Percentiles rank a stretch among this genome's conserved stretches.
These are phyloP conservation scores for Cygnus buccinator DNA, from an alignment of 2,113 vertebrate species.

Conservation along the genomic window DNA sequence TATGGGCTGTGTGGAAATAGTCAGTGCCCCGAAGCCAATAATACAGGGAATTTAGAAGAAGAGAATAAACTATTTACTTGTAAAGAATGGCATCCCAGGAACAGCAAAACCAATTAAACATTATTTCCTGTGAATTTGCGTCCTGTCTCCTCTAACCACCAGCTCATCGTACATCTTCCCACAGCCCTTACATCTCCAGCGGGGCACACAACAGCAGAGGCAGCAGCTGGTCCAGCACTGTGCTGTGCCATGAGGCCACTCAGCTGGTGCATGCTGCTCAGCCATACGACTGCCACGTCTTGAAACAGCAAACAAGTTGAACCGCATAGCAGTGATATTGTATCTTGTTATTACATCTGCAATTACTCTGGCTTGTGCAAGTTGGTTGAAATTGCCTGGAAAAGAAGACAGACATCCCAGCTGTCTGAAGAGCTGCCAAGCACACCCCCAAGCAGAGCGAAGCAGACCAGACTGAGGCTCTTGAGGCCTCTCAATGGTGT, in stretches of 20 bases:
- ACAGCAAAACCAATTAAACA: background rate
- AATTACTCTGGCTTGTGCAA: background rate
- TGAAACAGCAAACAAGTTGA: fast-evolving
- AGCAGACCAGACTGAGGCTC: background rate
- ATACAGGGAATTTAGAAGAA: background rate
- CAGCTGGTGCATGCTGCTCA: fast-evolving
- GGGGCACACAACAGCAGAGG: fast-evolving
- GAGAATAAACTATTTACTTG: background rate
- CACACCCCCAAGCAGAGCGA: background rate
- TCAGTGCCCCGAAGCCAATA: background rate
- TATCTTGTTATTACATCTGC: background rate
- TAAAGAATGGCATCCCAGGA: background rate
- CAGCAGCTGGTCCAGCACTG: background rate
- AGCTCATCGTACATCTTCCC: background rate
- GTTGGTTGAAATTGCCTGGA: background rate
- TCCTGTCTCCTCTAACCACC: background rate
- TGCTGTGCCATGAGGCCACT: fast-evolving
- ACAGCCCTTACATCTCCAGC: fast-evolving
- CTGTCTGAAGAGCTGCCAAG: conserved; percentile 23
- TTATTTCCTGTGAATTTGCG: background rate
- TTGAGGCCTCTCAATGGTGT: background rate
- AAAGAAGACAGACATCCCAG: background rate
- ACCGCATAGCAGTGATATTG: fast-evolving
- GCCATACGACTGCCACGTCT: fast-evolving
- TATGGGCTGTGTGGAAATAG: background rate